A percentile compares a stretch with the other conserved stretches of the same genome.
Evolutionary conservation across 1,140 invertebrate genomes (phyloP).

Genomic region (Dreissena polymorpha): DNA sequence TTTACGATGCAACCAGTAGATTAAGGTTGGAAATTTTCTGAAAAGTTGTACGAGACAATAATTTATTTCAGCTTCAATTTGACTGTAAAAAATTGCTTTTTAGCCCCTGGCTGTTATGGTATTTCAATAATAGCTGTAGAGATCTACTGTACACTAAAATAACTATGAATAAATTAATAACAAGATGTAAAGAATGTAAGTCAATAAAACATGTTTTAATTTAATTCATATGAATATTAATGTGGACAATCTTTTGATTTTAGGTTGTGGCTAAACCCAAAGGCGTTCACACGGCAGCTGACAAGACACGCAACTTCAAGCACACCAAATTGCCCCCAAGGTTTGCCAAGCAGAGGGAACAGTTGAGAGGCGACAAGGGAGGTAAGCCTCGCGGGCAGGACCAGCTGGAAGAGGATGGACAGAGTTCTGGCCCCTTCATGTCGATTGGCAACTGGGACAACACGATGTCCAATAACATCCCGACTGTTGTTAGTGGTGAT

Average conservation of each 20-base stretch:
- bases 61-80: no score
- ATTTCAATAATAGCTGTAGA: no score
- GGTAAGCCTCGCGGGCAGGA: constrained; percentile 33
- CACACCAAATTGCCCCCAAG: constrained; percentile 86
- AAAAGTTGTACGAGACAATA: no score
- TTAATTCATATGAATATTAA: no score
- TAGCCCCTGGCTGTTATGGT: no score
- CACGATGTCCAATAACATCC: constrained; percentile 77
- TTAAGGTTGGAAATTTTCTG: no score
- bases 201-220: neutral
- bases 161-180: no score
- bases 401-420: constrained; percentile 25
- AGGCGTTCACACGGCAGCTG: constrained; percentile 77
- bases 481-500: neutral
- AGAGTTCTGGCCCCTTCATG: constrained; percentile 68
- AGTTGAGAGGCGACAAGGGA: constrained; percentile 68
- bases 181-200: neutral
- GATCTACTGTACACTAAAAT: no score
- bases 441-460: constrained; percentile 79
- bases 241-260: no score
- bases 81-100: no score
- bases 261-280: constrained; percentile 76
- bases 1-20: no score
- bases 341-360: constrained; percentile 87
- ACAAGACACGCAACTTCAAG: constrained; percentile 79